Percentiles rank a stretch among this genome's conserved stretches.
phyloP scores from a whole-genome alignment of 2,888 invertebrate genomes.

The Perizoma flavofasciatum region DNA sequence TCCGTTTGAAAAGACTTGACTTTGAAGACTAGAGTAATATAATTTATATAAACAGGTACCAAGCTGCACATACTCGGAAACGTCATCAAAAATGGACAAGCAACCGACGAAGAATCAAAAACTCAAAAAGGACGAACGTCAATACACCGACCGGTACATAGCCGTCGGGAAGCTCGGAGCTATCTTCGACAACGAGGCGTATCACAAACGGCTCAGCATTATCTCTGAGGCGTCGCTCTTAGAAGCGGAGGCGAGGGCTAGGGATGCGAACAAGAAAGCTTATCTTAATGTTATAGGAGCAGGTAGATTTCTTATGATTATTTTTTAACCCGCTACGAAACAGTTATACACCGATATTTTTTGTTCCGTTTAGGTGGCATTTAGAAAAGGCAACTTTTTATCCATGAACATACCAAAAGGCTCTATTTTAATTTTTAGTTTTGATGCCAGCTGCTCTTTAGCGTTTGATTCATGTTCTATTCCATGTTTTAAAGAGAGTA shows the following conservation, averaged over 20 bases:
- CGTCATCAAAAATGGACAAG: conserved; percentile 39
- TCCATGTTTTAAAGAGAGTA: too few relatives aligned
- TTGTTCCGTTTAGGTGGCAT: too few relatives aligned
- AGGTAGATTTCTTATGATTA: conserved; percentile 15
- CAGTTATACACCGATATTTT: too few relatives aligned
- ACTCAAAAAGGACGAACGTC: conserved; percentile 47
- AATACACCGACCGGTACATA: conserved; percentile 61
- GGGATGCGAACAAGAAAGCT: conserved; percentile 73
- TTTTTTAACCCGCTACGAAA: too few relatives aligned
- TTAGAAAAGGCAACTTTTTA: not conserved
- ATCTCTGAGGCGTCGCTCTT: conserved; percentile 85
- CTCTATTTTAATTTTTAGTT: not conserved
- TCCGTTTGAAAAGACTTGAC: too few relatives aligned
- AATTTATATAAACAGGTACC: too few relatives aligned
- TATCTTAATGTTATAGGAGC: conserved; percentile 86
- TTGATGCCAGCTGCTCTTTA: not conserved
- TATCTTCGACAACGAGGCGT: conserved; percentile 69
- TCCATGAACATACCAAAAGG: not conserved
- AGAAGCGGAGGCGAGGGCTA: conserved; percentile 85
- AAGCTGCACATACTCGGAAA: conserved; percentile 48
- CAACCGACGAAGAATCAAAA: conserved; percentile 33
- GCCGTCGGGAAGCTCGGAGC: conserved; percentile 39
- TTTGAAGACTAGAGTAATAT: too few relatives aligned
- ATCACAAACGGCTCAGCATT: conserved; percentile 79
- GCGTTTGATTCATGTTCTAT: not conserved